These are phyloP conservation scores for Seira ritae DNA, from an alignment of 2,888 invertebrate genomes.

Conservation along the genomic window DNA sequence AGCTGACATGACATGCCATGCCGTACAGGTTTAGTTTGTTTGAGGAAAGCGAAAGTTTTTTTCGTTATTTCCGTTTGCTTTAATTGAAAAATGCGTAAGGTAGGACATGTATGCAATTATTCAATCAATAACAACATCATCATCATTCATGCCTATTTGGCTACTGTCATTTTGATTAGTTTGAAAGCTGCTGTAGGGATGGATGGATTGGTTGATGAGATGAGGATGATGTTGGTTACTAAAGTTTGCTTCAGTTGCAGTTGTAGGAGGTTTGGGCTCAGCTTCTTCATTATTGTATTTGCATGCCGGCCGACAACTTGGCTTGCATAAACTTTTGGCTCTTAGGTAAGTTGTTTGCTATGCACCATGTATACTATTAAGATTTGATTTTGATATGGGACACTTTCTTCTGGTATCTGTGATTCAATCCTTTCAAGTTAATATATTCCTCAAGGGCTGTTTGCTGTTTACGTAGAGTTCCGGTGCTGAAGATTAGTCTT, in stretches of 20 bases:
- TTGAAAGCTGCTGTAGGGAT: not conserved
- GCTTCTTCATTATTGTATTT: not conserved
- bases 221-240: too few relatives aligned
- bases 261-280: not conserved
- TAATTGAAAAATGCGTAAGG: not conserved
- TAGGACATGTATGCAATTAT: constrained; percentile 11
- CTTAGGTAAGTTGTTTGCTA: not conserved
- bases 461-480: not conserved
- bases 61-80: not conserved
- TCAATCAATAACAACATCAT: not conserved
- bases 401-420: constrained; percentile 2
- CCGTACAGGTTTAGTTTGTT: not conserved
- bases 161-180: constrained; percentile 14
- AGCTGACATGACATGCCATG: constrained; percentile 1
- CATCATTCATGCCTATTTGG: not conserved
- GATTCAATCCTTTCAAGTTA: too few relatives aligned
- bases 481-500: not conserved
- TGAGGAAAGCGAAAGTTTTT: constrained; percentile 10
- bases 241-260: too few relatives aligned
- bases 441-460: not conserved
- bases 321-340: not conserved
- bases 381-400: not conserved
- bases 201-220: not conserved
- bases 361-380: not conserved
- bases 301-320: not conserved